phyloP scores from a whole-genome alignment of 1,140 invertebrate genomes.

The Zaprionus gabonicus region DNA sequence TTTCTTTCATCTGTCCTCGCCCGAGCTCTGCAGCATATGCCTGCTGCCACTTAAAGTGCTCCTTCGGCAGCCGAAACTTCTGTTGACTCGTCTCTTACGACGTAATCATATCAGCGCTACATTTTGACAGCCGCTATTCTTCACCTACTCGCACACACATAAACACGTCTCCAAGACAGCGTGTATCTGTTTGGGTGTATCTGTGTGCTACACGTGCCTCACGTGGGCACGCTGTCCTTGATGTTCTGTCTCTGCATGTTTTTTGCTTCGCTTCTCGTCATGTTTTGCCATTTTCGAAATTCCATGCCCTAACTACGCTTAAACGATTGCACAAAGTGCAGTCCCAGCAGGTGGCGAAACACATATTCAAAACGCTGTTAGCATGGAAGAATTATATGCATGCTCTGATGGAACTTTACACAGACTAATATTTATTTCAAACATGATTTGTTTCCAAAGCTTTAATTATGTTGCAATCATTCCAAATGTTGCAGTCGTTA shows the following conservation, averaged over 20 bases:
- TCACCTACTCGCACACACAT: neutral
- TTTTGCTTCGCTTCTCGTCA: conserved; percentile 31
- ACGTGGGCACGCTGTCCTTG: conserved; percentile 23
- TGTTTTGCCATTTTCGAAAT: conserved; percentile 29
- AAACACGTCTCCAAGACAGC: neutral
- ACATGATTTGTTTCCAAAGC: neutral
- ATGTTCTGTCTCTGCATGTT: conserved; percentile 10
- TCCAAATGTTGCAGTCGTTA: neutral
- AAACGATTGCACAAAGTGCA: conserved; percentile 23
- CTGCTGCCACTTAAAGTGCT: conserved; percentile 29
- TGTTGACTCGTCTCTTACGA: conserved; percentile 37
- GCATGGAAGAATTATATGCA: neutral
- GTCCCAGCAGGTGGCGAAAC: neutral
- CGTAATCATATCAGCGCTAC: conserved; percentile 69
- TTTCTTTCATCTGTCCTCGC: conserved; percentile 38
- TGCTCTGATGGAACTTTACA: neutral
- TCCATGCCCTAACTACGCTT: conserved; percentile 21
- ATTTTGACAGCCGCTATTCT: conserved; percentile 49
- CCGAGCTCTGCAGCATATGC: conserved; percentile 7
- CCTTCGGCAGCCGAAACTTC: conserved; percentile 43
- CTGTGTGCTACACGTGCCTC: conserved; percentile 20
- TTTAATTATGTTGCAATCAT: neutral
- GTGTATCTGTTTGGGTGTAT: neutral
- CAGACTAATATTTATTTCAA: neutral
- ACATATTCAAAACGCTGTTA: neutral